phyloP scores from a whole-genome alignment of 2,113 vertebrate species.

The Rhinoderma darwinii region DNA sequence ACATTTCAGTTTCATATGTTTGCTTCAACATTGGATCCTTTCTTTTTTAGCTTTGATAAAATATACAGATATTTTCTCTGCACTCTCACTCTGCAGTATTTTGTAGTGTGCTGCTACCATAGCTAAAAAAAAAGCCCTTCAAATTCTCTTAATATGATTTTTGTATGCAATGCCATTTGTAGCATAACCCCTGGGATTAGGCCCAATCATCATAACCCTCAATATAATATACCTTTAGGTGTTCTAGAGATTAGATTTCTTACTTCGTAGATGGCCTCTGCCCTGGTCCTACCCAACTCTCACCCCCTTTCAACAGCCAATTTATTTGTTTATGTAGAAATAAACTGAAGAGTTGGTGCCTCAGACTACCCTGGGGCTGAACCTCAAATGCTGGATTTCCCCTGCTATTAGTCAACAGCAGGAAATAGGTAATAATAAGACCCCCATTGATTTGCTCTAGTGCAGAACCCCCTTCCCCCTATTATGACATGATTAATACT shows the following conservation, averaged over 20 bases:
- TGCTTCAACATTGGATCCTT: neutral
- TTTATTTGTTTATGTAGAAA: constrained; percentile 58
- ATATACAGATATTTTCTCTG: neutral
- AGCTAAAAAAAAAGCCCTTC: neutral
- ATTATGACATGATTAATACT: constrained; percentile 47
- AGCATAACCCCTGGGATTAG: neutral
- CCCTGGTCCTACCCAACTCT: constrained; percentile 10
- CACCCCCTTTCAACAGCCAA: constrained; percentile 46
- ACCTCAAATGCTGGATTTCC: constrained; percentile 46
- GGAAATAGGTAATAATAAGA: constrained; percentile 51
- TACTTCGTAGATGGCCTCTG: constrained; percentile 18
- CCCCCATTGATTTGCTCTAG: neutral
- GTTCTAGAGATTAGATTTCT: constrained; percentile 33
- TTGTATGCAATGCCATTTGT: constrained; percentile 2
- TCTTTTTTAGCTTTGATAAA: neutral
- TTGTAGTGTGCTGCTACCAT: neutral
- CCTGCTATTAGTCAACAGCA: constrained; percentile 55
- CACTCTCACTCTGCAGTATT: neutral
- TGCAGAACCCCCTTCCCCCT: neutral
- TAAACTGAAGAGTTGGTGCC: constrained; percentile 25
- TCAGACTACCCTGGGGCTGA: constrained; percentile 27
- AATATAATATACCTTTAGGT: constrained; percentile 32
- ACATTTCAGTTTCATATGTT: neutral
- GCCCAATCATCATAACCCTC: neutral
- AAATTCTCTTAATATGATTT: neutral